Evolutionary conservation across 2,797 vertebrate species (phyloP), one percentile per base, ranked within the genome.

Genomic region (Channallabes apus): DNA sequence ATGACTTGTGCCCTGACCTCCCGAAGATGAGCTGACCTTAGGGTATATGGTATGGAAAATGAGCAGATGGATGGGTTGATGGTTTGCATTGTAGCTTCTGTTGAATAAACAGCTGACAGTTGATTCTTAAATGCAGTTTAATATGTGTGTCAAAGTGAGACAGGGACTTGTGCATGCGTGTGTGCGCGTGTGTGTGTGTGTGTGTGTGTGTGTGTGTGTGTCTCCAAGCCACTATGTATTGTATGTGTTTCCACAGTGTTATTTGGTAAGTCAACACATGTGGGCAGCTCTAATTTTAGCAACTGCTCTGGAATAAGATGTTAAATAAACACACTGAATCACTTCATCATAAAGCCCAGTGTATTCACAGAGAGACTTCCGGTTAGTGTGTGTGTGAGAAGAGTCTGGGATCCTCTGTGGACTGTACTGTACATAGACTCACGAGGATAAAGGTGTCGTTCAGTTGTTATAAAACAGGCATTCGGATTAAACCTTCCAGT

Each of bases 211-310:
- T 32, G 8, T 82, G 80, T 59, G 20, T 59, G 80, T 56, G 18
- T 35, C 4, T 9, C 9, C 41, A 8, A 51, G 24, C 9, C 35
- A 62, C 29, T 27, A 54, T 51, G 82, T 75, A 41, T 76, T 51
- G 82, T 75, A 41, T 83, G 29, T 84, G 68, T 84, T 84, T 69
- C 75, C 75, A 84, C 62, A 59, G 83, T 68, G 83, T 69, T 64
- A 41, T 78, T 75, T 83, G 59, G 72, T 79, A 78, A 84, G 83
- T 84, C 64, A 84, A 68, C 83, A 84, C 51, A 27, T 77, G 38
- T 32, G 78, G 29, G 32, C 32, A 17, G 18, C 59, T 68, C 75
- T 58, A 84, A 68, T 78, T 84, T 84, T 79, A 84, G 75, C 61
- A n/a, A 22, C 46, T 59, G 61, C 64, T 77, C 41, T 68, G 61